Conservation (phyloP, 35 echinoderm and acorn worm genomes). For the Heliocidaris tuberculata region DNA sequence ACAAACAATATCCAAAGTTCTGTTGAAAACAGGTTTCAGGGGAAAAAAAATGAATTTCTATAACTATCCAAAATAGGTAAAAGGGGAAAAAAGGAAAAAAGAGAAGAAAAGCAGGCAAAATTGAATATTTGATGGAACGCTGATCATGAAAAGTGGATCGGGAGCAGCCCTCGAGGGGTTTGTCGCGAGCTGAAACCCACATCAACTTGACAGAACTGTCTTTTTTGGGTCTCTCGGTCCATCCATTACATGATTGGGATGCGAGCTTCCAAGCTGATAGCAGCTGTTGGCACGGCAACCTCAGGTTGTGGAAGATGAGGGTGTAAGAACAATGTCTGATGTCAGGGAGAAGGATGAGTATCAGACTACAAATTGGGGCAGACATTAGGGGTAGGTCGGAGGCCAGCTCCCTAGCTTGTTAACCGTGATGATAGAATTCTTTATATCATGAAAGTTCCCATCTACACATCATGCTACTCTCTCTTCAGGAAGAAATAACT, state of each 20-base stretch:
- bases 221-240: not conserved
- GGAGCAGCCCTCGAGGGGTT: not conserved
- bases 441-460: not conserved
- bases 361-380: not conserved
- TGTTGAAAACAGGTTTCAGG: not conserved
- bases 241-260: slow-evolving; percentile 7
- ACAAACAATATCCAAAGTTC: not conserved
- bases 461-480: not conserved
- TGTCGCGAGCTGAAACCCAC: not conserved
- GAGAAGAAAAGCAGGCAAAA: not conserved
- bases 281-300: slow-evolving; percentile 6
- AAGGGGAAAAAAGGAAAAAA: not conserved
- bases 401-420: not conserved
- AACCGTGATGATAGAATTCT: not conserved
- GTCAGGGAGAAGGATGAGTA: not conserved
- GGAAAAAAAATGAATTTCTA: not conserved
- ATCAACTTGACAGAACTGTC: not conserved
- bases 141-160: not conserved
- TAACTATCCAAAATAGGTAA: not conserved
- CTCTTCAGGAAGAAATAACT: no score
- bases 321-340: not conserved
- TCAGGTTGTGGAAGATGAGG: not conserved
- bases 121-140: not conserved
- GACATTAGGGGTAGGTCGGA: not conserved
- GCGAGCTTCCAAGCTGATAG: not conserved